Percentiles rank a stretch among this genome's conserved stretches.
phyloP scores from a whole-genome alignment of 2,888 invertebrate species.

The Cephus rjabovi region DNA sequence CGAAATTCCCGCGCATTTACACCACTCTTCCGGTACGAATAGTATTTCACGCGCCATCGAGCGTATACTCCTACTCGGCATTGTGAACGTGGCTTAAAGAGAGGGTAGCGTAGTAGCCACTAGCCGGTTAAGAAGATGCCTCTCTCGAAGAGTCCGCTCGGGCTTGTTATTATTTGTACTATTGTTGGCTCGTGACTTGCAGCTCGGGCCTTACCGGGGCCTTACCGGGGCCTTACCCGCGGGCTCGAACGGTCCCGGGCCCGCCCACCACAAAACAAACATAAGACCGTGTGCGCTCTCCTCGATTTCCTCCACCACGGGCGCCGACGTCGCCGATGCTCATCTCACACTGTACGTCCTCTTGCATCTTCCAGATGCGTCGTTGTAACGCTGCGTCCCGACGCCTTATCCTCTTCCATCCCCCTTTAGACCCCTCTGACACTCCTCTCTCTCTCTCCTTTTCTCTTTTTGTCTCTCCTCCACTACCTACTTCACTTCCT shows the following conservation, averaged over 20 bases:
- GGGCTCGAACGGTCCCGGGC: slow-evolving; percentile 27
- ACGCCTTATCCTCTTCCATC: background rate
- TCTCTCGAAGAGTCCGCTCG: slow-evolving; percentile 29
- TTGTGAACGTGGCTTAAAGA: slow-evolving; percentile 46
- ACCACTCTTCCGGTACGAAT: background rate
- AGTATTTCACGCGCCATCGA: background rate
- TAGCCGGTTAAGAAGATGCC: slow-evolving; percentile 50
- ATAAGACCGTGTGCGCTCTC: slow-evolving; percentile 25
- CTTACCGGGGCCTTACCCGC: slow-evolving; percentile 32
- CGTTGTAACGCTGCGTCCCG: background rate
- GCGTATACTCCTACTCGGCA: slow-evolving; percentile 10
- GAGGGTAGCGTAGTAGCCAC: slow-evolving; percentile 48
- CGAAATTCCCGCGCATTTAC: background rate
- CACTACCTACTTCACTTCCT: slow-evolving; percentile 1
- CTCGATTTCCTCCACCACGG: slow-evolving; percentile 12
- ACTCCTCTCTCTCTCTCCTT: background rate
- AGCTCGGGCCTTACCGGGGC: slow-evolving; percentile 45
- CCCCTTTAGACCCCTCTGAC: background rate
- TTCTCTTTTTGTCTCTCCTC: slow-evolving; percentile 5
- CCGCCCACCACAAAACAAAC: slow-evolving; percentile 62
- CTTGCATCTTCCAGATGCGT: slow-evolving; percentile 6
- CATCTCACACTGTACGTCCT: background rate
- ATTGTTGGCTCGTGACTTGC: slow-evolving; percentile 66
- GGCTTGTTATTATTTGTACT: slow-evolving; percentile 66
- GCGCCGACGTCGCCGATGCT: background rate